A percentile compares a stretch with the other conserved stretches of the same genome.
Evolutionary conservation across 2,888 invertebrate species (phyloP).

Genomic region (Sphaerophoria taeniata): DNA sequence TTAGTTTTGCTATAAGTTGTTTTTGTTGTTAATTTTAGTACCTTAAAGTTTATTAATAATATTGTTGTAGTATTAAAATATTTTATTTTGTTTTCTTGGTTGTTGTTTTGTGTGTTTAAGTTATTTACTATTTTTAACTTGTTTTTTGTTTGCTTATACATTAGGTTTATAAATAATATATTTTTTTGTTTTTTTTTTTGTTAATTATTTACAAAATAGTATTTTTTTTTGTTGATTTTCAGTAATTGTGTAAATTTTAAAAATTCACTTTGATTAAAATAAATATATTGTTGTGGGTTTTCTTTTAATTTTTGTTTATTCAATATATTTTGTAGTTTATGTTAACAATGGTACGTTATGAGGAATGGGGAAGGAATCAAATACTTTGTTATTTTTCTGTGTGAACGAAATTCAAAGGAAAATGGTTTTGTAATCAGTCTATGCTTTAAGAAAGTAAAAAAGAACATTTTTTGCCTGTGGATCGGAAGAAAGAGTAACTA

Average conservation of each 20-base stretch:
- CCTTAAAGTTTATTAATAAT: constrained; percentile 63
- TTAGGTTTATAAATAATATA: constrained; percentile 38
- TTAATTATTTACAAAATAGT: constrained; percentile 72
- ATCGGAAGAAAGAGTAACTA: too few relatives aligned
- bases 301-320: not conserved
- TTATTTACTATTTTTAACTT: constrained; percentile 51
- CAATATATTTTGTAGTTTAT: constrained; percentile 26
- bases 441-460: too few relatives aligned
- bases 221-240: constrained; percentile 53
- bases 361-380: constrained; percentile 34
- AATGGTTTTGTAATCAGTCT: too few relatives aligned
- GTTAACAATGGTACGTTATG: constrained; percentile 41
- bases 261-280: constrained; percentile 55
- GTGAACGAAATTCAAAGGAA: not conserved
- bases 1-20: constrained; percentile 66
- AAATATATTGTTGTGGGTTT: constrained; percentile 35
- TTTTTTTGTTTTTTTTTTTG: constrained; percentile 49
- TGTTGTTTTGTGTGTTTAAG: constrained; percentile 42
- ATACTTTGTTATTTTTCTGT: not conserved
- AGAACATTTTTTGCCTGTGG: too few relatives aligned
- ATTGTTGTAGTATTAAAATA: constrained; percentile 74
- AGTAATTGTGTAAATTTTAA: constrained; percentile 56
- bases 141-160: constrained; percentile 47
- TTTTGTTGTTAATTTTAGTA: constrained; percentile 65
- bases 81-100: constrained; percentile 45